Evolutionary conservation across 2,888 invertebrate genomes (phyloP).

Genomic region (Anthrax anthrax): DNA sequence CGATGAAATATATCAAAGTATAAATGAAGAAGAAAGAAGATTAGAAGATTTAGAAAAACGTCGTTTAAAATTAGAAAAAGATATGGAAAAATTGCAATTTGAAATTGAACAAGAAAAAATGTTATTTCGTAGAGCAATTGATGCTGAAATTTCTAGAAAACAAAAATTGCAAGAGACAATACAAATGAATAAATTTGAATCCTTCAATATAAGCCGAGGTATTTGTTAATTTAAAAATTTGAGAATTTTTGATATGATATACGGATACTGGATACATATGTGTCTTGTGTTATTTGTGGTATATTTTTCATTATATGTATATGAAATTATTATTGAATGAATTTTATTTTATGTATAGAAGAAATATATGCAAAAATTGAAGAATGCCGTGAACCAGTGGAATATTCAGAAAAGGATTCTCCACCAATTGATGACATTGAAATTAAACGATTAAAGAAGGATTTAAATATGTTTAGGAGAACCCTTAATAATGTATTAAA

Average conservation of each 20-base stretch:
- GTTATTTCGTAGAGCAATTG: constrained; percentile 6
- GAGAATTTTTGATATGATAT: too few species aligned
- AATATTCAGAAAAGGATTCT: neutral
- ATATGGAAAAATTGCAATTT: constrained; percentile 8
- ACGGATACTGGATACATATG: too few species aligned
- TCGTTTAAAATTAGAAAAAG: constrained; percentile 6
- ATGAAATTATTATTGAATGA: too few species aligned
- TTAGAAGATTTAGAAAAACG: constrained; percentile 6
- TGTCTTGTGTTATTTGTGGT: too few species aligned
- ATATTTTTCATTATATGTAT: too few species aligned
- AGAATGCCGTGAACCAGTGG: constrained; percentile 7
- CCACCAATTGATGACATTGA: constrained; percentile 4
- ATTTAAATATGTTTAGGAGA: constrained; percentile 8
- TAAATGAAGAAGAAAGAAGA: constrained; percentile 8
- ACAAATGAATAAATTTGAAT: constrained; percentile 2
- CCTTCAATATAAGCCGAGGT: constrained; percentile 7
- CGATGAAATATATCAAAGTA: constrained; percentile 7
- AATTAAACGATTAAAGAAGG: constrained; percentile 6
- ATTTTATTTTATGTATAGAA: too few species aligned
- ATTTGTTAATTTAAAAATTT: too few species aligned
- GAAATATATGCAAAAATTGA: constrained; percentile 4
- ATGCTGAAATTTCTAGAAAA: constrained; percentile 7
- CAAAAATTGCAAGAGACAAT: neutral
- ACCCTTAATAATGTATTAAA: constrained; percentile 4
- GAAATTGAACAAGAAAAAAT: constrained; percentile 10